phyloP scores from a whole-genome alignment of 2,113 vertebrate genomes.

The Colistium nudipinnis region DNA sequence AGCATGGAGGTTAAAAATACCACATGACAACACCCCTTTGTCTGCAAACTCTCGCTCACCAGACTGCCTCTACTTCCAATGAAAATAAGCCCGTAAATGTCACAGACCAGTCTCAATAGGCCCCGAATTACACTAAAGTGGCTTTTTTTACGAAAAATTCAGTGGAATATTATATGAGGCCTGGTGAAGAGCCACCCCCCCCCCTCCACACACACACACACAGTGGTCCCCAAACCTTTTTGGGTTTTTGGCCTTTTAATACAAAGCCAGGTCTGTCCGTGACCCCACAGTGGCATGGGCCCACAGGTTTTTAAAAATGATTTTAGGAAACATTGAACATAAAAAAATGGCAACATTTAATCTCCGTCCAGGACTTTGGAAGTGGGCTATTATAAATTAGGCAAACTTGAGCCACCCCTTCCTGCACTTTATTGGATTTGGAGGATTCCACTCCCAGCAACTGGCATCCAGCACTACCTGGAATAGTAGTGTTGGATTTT shows the following conservation, averaged over 20 bases:
- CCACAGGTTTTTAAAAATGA: neutral
- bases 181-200: too few species aligned
- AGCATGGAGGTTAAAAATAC: constrained; percentile 59
- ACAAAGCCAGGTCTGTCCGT: neutral
- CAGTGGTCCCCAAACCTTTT: neutral
- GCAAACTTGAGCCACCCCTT: neutral
- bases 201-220: constrained; percentile 35
- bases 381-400: neutral
- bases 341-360: too few species aligned
- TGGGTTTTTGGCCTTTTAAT: constrained; percentile 1
- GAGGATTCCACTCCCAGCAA: neutral
- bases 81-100: too few species aligned
- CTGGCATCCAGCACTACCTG: neutral
- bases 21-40: constrained; percentile 58
- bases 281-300: too few species aligned
- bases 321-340: neutral
- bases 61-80: too few species aligned
- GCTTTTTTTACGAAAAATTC: too few species aligned
- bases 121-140: too few species aligned
- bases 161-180: too few species aligned
- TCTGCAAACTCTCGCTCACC: too few species aligned
- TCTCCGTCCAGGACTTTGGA: neutral
- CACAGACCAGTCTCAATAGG: too few species aligned
- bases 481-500: neutral
- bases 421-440: neutral